Conservation (phyloP, 2,888 invertebrate species). For the Drosophila austrosaltans region DNA sequence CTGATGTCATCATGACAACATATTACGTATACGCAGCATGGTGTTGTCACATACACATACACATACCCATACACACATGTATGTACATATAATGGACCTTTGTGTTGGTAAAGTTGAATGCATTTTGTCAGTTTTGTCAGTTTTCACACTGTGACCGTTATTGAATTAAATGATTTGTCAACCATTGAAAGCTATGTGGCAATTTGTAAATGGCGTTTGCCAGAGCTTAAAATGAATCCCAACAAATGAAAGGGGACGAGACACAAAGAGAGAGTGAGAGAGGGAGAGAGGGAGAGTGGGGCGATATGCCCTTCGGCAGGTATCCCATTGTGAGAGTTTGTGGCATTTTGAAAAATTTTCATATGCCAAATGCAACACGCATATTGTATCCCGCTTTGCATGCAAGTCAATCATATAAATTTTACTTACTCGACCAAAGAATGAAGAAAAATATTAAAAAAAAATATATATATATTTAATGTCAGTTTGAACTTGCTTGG, state of each 20-base stretch:
- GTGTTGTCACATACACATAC: not conserved
- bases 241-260: slow-evolving; percentile 22
- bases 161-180: slow-evolving; percentile 66
- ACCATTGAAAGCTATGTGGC: slow-evolving; percentile 48
- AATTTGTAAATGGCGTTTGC: slow-evolving; percentile 59
- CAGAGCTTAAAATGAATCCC: slow-evolving; percentile 15
- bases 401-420: slow-evolving; percentile 58
- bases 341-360: slow-evolving; percentile 53
- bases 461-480: slow-evolving; percentile 11
- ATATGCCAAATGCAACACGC: slow-evolving; percentile 42
- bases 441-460: slow-evolving; percentile 32
- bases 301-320: slow-evolving; percentile 34
- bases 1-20: slow-evolving; percentile 45
- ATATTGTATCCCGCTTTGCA: slow-evolving; percentile 43
- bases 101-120: slow-evolving; percentile 28
- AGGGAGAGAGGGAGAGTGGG: slow-evolving; percentile 8
- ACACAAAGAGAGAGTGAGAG: slow-evolving; percentile 15
- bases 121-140: slow-evolving; percentile 29
- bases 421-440: slow-evolving; percentile 14
- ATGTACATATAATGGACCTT: slow-evolving; percentile 1
- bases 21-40: slow-evolving; percentile 49
- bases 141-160: slow-evolving; percentile 48
- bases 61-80: not conserved
- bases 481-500: not conserved
- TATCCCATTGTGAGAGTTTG: slow-evolving; percentile 31